phyloP scores from a whole-genome alignment of 2,888 invertebrate genomes.

The Metopia argyrocephala region DNA sequence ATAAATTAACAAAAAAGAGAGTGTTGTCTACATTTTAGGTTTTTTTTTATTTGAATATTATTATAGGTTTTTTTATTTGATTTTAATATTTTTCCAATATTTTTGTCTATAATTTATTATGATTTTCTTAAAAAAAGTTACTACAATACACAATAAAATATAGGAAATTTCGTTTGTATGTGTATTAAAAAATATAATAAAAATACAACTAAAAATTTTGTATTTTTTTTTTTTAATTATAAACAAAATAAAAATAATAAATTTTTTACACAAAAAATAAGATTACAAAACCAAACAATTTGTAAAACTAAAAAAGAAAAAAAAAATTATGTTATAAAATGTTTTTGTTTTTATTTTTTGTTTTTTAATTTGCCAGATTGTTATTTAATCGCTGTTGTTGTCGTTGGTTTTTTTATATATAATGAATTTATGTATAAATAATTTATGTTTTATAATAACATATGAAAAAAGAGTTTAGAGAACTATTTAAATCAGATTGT shows the following conservation, averaged over 20 bases:
- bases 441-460: conserved; percentile 63
- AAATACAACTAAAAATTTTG: conserved; percentile 52
- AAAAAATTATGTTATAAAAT: conserved; percentile 2
- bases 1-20: conserved; percentile 46
- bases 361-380: conserved; percentile 22
- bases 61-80: conserved; percentile 10
- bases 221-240: conserved; percentile 17
- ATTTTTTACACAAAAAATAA: conserved; percentile 43
- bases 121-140: conserved; percentile 8
- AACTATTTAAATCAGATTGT: conserved; percentile 61
- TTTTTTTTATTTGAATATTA: conserved; percentile 20
- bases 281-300: conserved; percentile 51
- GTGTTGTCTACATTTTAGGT: conserved; percentile 31
- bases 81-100: background rate
- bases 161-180: conserved; percentile 13
- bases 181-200: conserved; percentile 34
- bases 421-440: conserved; percentile 47
- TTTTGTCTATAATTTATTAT: conserved; percentile 26
- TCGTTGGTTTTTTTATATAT: conserved; percentile 26
- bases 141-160: conserved; percentile 24
- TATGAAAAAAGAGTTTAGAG: conserved; percentile 66
- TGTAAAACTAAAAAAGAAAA: conserved; percentile 50
- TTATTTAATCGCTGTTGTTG: conserved; percentile 44
- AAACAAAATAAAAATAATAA: conserved; percentile 27
- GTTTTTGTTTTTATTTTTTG: conserved; percentile 32